These are phyloP conservation scores for Ctena decussata DNA, from an alignment of 2,888 invertebrate genomes.

Conservation along the genomic window DNA sequence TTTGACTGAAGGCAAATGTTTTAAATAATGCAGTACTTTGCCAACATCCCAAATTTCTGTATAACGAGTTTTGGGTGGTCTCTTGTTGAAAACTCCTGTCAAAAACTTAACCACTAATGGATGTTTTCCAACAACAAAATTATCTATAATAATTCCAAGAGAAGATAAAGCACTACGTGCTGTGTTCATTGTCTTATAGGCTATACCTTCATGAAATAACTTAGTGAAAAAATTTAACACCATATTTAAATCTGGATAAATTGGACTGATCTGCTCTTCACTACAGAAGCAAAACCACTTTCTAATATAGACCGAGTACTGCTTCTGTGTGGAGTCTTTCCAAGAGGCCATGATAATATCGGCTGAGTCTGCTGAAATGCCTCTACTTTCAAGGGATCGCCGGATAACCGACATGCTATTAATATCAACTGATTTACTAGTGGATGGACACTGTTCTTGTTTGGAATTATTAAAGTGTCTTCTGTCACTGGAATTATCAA, in stretches of 20 bases:
- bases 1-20: neutral
- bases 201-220: neutral
- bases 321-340: conserved; percentile 31
- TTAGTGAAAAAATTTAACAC: conserved; percentile 22
- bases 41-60: conserved; percentile 15
- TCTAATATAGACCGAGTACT: conserved; percentile 33
- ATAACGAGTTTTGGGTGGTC: conserved; percentile 6
- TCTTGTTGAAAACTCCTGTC: conserved; percentile 13
- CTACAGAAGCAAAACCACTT: conserved; percentile 33
- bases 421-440: neutral
- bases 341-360: conserved; percentile 27
- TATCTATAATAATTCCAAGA: neutral
- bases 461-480: neutral
- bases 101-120: conserved; percentile 19
- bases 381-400: neutral
- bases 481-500: neutral
- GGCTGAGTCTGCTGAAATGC: conserved; percentile 4
- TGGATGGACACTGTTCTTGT: neutral
- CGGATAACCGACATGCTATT: conserved; percentile 30
- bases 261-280: conserved; percentile 1
- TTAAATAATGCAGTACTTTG: conserved; percentile 1
- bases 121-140: conserved; percentile 1
- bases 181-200: conserved; percentile 24
- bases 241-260: conserved; percentile 7
- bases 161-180: conserved; percentile 25